phyloP scores from a whole-genome alignment of 2,113 vertebrate species.

The Callopanchax toddi region DNA sequence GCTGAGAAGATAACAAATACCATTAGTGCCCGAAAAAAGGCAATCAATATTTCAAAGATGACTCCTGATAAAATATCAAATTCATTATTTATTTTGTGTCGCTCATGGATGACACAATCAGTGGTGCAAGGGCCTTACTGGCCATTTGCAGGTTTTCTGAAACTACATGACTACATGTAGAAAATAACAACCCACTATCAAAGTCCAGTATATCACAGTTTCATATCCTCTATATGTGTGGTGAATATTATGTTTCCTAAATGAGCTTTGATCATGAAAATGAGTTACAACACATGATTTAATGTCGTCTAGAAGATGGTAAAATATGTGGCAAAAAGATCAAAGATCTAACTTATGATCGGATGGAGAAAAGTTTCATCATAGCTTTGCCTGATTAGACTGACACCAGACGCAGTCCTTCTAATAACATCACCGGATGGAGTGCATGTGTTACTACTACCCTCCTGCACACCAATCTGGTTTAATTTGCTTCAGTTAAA shows the following conservation, averaged over 20 bases:
- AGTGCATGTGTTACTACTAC: background rate
- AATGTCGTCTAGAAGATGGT: background rate
- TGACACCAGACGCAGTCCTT: too few relatives aligned
- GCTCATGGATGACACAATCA: conserved; percentile 4
- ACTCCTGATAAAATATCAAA: conserved; percentile 30
- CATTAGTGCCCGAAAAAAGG: conserved; percentile 40
- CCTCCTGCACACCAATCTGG: background rate
- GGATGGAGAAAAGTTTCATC: background rate
- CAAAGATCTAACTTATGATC: background rate
- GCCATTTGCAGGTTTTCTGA: background rate
- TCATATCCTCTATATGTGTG: background rate
- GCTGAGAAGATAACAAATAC: conserved; percentile 75
- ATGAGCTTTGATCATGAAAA: background rate
- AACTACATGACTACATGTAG: background rate
- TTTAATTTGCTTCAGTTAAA: conserved; percentile 9
- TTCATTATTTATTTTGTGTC: conserved; percentile 32
- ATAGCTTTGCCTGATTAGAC: background rate
- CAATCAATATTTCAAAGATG: conserved; percentile 51
- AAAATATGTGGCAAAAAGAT: background rate
- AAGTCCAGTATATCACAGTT: background rate
- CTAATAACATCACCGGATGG: background rate
- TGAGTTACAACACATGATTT: background rate
- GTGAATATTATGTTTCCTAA: too few relatives aligned
- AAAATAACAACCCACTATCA: background rate
- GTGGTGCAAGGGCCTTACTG: background rate